Evolutionary conservation across 2,888 invertebrate species (phyloP), one percentile per base, ranked within the genome.

Genomic region (Latrodectus elegans): DNA sequence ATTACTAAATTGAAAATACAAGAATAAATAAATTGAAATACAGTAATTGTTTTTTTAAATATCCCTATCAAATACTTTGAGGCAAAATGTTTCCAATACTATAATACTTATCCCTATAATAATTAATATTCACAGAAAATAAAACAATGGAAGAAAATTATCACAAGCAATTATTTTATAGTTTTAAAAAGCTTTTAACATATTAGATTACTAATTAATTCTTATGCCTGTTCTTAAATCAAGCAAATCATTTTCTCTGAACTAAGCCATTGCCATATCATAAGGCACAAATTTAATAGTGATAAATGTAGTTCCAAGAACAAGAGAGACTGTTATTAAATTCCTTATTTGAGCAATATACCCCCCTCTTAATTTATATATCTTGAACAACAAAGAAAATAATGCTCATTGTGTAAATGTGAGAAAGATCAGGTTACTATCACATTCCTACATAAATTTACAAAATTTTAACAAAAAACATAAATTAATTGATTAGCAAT

Each of bases 281-380:
- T 84, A 84, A 84, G 84, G 84, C 84, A 84, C 84, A 84, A 83
- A 76, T 83, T 83, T 77, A 78, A 74, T 77, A 84, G 71, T 75
- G 74, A 82, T 75, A 55, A 65, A 72, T 68, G 70, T 67, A 52
- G 70, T 79, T 73, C 53, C 51, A 81, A 73, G 73, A 81, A 81
- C 55, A 53, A 70, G 53, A 65, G 55, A 64, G 72, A 80, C 64
- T 80, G 71, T 71, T 60, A 64, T 65, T 79, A 55, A 22, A 55
- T 75, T 70, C 67, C 38, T n/a, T 65, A 74, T 60, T 82, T 82
- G 82, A 82, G 82, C 82, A 82, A 82, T 17, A 70, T 60, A 68
- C 70, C 75, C 68, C 70, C 38, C 55, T 75, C 14, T n/a, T 55
- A 82, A 17, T 60, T 64, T 64, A 70, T n/a, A 70, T 70, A 64